Conservation (phyloP, 2,113 vertebrate species). For the Pluvialis apricaria region DNA sequence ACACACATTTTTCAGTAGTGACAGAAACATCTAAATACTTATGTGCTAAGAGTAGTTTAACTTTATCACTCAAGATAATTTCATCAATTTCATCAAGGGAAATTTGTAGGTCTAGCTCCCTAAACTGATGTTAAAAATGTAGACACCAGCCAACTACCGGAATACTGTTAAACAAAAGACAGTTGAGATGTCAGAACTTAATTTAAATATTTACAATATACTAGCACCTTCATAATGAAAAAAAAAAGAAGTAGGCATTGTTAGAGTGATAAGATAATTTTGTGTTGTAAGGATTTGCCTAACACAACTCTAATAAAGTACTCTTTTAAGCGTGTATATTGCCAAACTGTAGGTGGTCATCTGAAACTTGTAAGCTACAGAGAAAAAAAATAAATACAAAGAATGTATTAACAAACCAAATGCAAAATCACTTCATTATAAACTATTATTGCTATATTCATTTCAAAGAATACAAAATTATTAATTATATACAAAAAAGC, state of each 20-base stretch:
- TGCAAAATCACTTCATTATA: conserved; percentile 1
- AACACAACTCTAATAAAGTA: background rate
- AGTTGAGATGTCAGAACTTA: background rate
- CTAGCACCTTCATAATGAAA: background rate
- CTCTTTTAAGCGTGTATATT: background rate
- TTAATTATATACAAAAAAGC: conserved; percentile 14
- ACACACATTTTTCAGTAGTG: background rate
- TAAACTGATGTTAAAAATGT: background rate
- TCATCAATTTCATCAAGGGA: too few species aligned
- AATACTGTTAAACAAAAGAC: background rate
- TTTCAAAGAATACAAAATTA: conserved; percentile 37
- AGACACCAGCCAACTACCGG: background rate
- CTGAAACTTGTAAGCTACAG: background rate
- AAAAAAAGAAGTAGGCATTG: background rate
- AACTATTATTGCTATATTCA: conserved; percentile 31
- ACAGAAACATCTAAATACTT: background rate
- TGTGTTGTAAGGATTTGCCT: background rate
- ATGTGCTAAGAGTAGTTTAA: background rate
- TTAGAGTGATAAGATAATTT: background rate
- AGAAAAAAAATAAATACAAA: background rate
- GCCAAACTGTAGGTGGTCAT: background rate
- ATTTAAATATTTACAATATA: background rate
- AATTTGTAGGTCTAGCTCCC: background rate
- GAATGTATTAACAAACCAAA: conserved; percentile 13
- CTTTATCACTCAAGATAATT: too few species aligned